Percentiles rank a stretch among this genome's conserved stretches.
phyloP scores from a whole-genome alignment of 2,797 vertebrate species.

The Muraenolepis orangiensis region DNA sequence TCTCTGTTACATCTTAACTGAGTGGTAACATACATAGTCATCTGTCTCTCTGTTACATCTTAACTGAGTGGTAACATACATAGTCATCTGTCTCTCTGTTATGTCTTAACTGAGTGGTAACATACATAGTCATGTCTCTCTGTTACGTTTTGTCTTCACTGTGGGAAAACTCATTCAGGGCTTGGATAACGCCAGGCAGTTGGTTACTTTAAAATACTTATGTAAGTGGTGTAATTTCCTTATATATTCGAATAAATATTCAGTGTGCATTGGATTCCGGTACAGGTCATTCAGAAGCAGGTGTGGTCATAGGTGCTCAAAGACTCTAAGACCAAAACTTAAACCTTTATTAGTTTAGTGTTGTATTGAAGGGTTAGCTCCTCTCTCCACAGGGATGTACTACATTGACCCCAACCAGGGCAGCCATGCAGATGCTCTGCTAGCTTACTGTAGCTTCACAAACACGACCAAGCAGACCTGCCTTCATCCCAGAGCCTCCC shows the following conservation, averaged over 20 bases:
- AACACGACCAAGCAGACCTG: slow-evolving; percentile 78
- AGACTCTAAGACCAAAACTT: too few relatives aligned
- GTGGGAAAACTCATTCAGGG: background rate
- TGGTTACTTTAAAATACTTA: background rate
- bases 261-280: too few relatives aligned
- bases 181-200: background rate
- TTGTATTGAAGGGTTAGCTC: too few relatives aligned
- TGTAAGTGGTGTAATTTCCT: background rate
- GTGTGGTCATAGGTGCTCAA: too few relatives aligned
- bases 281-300: too few relatives aligned
- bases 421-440: slow-evolving; percentile 77
- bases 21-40: background rate
- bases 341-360: too few relatives aligned
- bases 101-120: too few relatives aligned
- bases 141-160: background rate
- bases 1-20: background rate
- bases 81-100: background rate
- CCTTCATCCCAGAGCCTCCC: slow-evolving; percentile 72
- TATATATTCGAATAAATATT: background rate
- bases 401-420: slow-evolving; percentile 93
- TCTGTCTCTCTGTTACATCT: background rate
- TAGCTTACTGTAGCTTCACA: slow-evolving; percentile 86
- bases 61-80: background rate
- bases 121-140: background rate
- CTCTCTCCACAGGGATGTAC: slow-evolving; percentile 77